phyloP scores from a whole-genome alignment of 1,140 invertebrate species.

The Aphidius ervi region DNA sequence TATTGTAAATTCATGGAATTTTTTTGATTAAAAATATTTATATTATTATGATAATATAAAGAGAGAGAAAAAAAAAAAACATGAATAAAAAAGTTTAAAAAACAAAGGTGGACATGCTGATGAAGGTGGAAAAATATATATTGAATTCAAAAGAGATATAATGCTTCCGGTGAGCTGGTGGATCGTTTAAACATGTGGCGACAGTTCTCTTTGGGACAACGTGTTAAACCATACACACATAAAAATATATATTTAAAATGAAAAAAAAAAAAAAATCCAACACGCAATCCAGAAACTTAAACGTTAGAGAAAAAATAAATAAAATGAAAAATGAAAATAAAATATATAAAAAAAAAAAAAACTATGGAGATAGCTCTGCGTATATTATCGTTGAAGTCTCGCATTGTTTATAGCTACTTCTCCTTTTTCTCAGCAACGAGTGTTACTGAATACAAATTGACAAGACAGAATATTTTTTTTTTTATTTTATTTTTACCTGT shows the following conservation, averaged over 20 bases:
- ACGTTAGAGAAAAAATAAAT: constrained; percentile 13
- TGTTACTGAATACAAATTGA: constrained; percentile 31
- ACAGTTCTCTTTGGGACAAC: constrained; percentile 17
- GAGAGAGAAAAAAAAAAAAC: not conserved
- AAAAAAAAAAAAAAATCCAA: not conserved
- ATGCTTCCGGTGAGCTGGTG: constrained; percentile 28
- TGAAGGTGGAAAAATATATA: constrained; percentile 12
- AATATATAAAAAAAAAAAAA: not conserved
- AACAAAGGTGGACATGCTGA: not conserved
- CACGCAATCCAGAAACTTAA: not conserved
- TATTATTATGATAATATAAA: too few species aligned
- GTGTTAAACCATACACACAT: constrained; percentile 5
- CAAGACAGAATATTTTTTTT: constrained; percentile 9
- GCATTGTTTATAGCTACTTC: constrained; percentile 32
- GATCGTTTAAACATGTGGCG: constrained; percentile 11
- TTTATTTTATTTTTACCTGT: constrained; percentile 8
- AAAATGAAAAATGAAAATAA: not conserved
- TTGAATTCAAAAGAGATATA: constrained; percentile 28
- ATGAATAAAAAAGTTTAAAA: not conserved
- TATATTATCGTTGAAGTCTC: constrained; percentile 24
- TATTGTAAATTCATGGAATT: too few species aligned
- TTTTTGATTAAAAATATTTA: too few species aligned
- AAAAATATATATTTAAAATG: constrained; percentile 1
- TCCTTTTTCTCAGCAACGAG: constrained; percentile 26
- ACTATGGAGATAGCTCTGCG: constrained; percentile 24